Evolutionary conservation across 2,888 invertebrate species (phyloP).

Genomic region (Leptinotarsa tumamoca): DNA sequence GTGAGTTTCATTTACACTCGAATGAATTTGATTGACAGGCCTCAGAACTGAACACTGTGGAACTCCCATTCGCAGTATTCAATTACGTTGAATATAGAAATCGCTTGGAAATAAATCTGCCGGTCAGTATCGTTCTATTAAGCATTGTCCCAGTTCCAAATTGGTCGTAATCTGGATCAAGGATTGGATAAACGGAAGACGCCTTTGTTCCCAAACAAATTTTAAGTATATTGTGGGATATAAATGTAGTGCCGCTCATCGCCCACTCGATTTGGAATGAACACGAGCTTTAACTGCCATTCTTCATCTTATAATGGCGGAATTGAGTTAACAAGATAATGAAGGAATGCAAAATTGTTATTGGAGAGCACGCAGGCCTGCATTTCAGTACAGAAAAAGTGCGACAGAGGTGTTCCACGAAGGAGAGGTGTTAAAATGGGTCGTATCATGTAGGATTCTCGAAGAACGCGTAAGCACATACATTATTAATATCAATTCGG

Average conservation of each 20-base stretch:
- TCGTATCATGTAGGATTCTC: neutral
- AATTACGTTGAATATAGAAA: too few species aligned
- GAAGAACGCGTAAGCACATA: neutral
- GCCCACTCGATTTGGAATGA: conserved; percentile 23
- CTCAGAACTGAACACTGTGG: too few species aligned
- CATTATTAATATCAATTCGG: neutral
- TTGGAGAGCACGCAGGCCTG: conserved; percentile 22
- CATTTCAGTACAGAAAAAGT: conserved; percentile 27
- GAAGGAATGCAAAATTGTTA: conserved; percentile 46
- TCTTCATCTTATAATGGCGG: conserved; percentile 26
- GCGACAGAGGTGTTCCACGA: neutral
- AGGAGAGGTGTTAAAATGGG: neutral
- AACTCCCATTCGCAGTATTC: too few species aligned
- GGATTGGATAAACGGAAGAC: neutral
- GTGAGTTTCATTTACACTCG: too few species aligned
- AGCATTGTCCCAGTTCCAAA: neutral
- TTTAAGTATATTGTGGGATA: conserved; percentile 17
- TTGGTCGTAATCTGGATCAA: neutral
- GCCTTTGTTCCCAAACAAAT: conserved; percentile 8
- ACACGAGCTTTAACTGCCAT: conserved; percentile 20
- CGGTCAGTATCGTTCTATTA: too few species aligned
- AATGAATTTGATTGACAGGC: neutral
- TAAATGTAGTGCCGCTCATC: conserved; percentile 5
- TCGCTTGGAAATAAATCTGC: too few species aligned
- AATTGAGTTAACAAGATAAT: conserved; percentile 47